Evolutionary conservation across 2,888 invertebrate species (phyloP).

Genomic region (Eretmocerus hayati): DNA sequence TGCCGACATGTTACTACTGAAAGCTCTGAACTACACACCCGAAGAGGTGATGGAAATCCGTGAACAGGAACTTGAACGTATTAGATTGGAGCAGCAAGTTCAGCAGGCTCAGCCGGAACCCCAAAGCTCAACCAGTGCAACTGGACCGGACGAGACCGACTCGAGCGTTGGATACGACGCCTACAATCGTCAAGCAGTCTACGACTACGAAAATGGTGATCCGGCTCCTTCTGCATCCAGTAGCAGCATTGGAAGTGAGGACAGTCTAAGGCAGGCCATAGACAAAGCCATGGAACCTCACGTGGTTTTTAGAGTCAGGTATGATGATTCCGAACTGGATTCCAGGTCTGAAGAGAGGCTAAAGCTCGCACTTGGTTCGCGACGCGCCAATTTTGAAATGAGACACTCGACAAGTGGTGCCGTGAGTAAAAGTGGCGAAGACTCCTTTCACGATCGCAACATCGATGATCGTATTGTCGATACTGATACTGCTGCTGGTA

Average conservation of each 20-base stretch:
- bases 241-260: constrained; percentile 20
- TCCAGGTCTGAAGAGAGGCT: constrained; percentile 32
- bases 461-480: neutral
- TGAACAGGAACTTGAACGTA: constrained; percentile 32
- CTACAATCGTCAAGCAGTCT: constrained; percentile 39
- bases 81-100: constrained; percentile 21
- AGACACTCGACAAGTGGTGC: neutral
- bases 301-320: constrained; percentile 41
- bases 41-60: constrained; percentile 39
- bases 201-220: constrained; percentile 38
- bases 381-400: too few relatives aligned
- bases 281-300: constrained; percentile 37
- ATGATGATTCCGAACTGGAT: constrained; percentile 41
- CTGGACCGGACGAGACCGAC: constrained; percentile 7
- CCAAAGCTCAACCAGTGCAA: too few relatives aligned
- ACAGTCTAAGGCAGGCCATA: constrained; percentile 26
- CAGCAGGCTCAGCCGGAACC: neutral
- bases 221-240: neutral
- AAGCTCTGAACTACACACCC: constrained; percentile 39
- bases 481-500: neutral
- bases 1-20: constrained; percentile 36
- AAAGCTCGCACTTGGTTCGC: neutral
- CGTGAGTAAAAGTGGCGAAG: neutral
- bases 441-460: neutral
- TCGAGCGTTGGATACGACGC: constrained; percentile 31